Conservation (phyloP, 2,797 vertebrate genomes). For the Onychomys torridus region DNA sequence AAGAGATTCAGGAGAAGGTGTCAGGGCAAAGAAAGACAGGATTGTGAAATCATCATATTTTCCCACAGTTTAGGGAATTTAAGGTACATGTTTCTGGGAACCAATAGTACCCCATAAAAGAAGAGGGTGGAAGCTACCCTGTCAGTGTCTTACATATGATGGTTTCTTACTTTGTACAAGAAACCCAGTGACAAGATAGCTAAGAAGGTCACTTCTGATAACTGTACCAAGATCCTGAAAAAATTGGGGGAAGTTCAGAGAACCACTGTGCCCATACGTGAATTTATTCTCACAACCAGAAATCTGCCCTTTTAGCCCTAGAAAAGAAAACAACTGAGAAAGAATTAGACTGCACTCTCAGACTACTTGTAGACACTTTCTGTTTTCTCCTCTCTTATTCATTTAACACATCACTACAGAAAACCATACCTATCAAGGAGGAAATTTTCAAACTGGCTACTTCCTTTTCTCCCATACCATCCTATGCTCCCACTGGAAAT, state of each 20-base stretch:
- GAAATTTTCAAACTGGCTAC: neutral
- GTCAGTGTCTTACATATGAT: rapidly evolving
- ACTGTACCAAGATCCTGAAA: neutral
- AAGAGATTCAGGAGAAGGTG: neutral
- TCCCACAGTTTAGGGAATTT: neutral
- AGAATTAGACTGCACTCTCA: neutral
- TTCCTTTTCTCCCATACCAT: neutral
- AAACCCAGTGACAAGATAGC: neutral
- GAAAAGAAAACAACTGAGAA: neutral
- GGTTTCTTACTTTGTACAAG: neutral
- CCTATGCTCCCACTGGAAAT: neutral
- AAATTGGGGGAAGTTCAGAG: rapidly evolving
- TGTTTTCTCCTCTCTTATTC: neutral
- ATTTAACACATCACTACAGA: neutral
- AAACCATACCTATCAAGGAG: neutral
- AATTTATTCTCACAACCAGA: neutral
- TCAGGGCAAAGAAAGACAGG: neutral
- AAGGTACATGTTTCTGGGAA: neutral
- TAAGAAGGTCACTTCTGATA: neutral
- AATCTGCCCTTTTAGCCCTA: neutral
- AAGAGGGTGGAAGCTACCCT: neutral
- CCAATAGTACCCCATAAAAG: neutral
- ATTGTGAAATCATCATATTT: neutral
- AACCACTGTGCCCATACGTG: rapidly evolving
- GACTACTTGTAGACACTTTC: neutral